These are phyloP conservation scores for Microcebus murinus DNA, from an alignment of 2,113 vertebrate species.

Conservation along the genomic window DNA sequence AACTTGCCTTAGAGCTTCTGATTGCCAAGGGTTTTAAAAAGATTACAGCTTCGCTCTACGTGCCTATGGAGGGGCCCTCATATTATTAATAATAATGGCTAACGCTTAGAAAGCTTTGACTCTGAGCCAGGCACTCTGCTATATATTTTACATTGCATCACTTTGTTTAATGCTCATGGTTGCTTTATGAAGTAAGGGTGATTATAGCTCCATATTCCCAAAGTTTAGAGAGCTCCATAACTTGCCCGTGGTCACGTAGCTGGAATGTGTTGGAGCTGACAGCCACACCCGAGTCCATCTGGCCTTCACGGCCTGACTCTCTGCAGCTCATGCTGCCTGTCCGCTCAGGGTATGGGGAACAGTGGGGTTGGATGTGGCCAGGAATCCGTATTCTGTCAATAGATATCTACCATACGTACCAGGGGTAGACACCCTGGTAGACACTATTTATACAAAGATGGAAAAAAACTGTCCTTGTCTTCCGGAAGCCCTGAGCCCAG, in stretches of 20 bases:
- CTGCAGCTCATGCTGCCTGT: accelerated
- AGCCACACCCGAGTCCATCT: neutral
- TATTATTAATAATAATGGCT: neutral
- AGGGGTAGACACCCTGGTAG: neutral
- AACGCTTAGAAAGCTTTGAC: neutral
- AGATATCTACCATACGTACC: neutral
- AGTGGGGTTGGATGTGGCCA: neutral
- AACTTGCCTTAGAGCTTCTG: slow-evolving; percentile 1
- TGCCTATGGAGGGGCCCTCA: neutral
- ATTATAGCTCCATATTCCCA: neutral
- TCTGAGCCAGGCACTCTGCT: neutral
- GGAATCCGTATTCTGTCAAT: neutral
- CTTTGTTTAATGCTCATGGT: neutral
- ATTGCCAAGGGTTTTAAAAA: neutral
- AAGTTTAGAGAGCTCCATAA: neutral
- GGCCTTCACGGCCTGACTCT: neutral
- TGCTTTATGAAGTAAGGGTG: neutral
- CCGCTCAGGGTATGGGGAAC: neutral
- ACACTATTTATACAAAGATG: neutral
- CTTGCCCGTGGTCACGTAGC: neutral
- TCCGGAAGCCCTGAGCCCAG: neutral
- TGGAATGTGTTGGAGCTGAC: neutral
- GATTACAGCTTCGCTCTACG: neutral
- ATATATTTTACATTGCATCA: neutral
- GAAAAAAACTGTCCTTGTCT: neutral